These are phyloP conservation scores for Lutjanus argentimaculatus DNA, from an alignment of 2,797 vertebrate genomes.

Conservation along the genomic window DNA sequence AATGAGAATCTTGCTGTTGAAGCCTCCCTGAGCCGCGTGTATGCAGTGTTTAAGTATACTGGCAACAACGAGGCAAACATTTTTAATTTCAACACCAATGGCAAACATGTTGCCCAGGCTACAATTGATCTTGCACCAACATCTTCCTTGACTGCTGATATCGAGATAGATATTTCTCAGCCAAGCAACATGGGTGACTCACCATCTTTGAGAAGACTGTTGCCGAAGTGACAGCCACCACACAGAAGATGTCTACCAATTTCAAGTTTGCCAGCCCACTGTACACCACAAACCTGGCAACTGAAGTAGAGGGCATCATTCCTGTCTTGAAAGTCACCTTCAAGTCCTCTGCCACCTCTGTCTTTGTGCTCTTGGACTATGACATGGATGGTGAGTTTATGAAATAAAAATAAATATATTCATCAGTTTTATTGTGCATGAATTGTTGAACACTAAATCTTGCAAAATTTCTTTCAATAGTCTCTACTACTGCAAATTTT, in stretches of 20 bases:
- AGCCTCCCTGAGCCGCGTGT: conserved; percentile 85
- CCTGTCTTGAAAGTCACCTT: conserved; percentile 85
- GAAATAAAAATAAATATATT: neutral
- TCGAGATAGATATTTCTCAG: conserved; percentile 88
- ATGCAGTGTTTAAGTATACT: conserved; percentile 86
- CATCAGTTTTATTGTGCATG: neutral
- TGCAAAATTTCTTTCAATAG: conserved; percentile 75
- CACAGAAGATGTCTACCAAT: conserved; percentile 86
- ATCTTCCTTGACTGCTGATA: conserved; percentile 79
- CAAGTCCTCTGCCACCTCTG: conserved; percentile 89
- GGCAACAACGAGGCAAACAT: conserved; percentile 84
- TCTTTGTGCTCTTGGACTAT: conserved; percentile 89
- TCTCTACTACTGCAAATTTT: conserved; percentile 78
- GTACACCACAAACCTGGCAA: conserved; percentile 85
- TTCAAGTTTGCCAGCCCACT: conserved; percentile 87
- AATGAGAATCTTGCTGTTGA: conserved; percentile 89
- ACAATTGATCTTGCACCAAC: conserved; percentile 87
- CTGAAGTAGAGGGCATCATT: conserved; percentile 81
- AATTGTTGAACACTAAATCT: conserved; percentile 16
- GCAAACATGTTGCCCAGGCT: conserved; percentile 86
- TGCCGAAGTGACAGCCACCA: conserved; percentile 80
- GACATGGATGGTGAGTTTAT: conserved; percentile 90
- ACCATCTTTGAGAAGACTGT: conserved; percentile 80
- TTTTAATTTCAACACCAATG: conserved; percentile 81
- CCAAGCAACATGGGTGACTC: conserved; percentile 84